Conservation (phyloP, 2,113 vertebrate species). For the Corapipo altera region DNA sequence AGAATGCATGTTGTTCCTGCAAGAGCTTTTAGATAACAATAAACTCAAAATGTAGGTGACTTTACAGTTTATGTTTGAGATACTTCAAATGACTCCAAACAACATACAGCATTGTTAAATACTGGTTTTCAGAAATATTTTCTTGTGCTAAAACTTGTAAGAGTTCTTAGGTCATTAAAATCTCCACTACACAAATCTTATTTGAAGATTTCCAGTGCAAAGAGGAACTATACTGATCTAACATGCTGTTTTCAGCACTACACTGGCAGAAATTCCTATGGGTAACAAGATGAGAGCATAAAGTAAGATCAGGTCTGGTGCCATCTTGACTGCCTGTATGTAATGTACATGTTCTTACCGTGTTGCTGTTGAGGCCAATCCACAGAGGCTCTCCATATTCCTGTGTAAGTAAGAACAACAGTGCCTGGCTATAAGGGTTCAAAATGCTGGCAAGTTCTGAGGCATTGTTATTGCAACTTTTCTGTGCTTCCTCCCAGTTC, state of each 20-base stretch:
- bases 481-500: constrained; percentile 86
- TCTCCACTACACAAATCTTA: neutral
- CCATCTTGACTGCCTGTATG: neutral
- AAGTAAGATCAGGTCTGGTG: neutral
- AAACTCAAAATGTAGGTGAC: neutral
- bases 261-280: neutral
- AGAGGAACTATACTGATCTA: neutral
- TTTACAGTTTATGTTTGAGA: accelerated
- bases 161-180: neutral
- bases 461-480: constrained; percentile 77
- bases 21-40: neutral
- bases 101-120: neutral
- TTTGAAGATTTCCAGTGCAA: neutral
- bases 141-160: neutral
- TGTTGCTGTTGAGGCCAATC: constrained; percentile 90
- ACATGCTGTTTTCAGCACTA: neutral
- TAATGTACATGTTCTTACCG: constrained; percentile 73
- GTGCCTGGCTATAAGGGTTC: constrained; percentile 76
- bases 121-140: neutral
- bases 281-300: neutral
- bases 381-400: constrained; percentile 80
- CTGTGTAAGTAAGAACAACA: constrained; percentile 67
- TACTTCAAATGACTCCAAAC: neutral
- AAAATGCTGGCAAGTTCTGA: constrained; percentile 84
- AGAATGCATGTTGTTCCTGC: neutral